phyloP scores from a whole-genome alignment of 2,888 invertebrate genomes.

The Epistrophe eligans region DNA sequence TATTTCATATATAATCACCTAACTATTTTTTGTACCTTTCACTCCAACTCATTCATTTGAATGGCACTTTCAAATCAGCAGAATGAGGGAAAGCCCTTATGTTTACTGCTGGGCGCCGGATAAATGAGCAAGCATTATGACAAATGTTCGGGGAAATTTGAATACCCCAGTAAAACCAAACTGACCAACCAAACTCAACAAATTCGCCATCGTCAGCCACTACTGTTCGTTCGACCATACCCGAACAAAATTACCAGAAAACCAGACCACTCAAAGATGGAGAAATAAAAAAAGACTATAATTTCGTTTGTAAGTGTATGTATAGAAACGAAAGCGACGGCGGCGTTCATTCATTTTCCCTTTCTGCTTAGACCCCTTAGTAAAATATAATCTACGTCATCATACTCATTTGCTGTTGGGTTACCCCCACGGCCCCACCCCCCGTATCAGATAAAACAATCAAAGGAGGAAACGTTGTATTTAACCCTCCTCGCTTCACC shows the following conservation, averaged over 20 bases:
- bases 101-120: slow-evolving; percentile 80
- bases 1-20: neutral
- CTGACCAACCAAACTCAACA: slow-evolving; percentile 59
- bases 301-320: neutral
- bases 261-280: slow-evolving; percentile 30
- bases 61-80: slow-evolving; percentile 15
- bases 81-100: slow-evolving; percentile 4
- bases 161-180: slow-evolving; percentile 66
- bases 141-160: slow-evolving; percentile 77
- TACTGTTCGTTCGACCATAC: slow-evolving; percentile 10
- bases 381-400: neutral
- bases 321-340: neutral
- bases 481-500: slow-evolving; percentile 72
- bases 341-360: neutral
- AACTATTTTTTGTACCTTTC: slow-evolving; percentile 23
- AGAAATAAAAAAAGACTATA: slow-evolving; percentile 18
- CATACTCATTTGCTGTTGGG: neutral
- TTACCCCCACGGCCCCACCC: slow-evolving; percentile 34
- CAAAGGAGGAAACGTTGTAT: slow-evolving; percentile 66
- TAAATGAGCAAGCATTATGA: slow-evolving; percentile 83
- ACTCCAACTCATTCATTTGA: slow-evolving; percentile 56
- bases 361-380: neutral
- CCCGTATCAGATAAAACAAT: slow-evolving; percentile 3
- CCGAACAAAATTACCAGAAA: neutral
- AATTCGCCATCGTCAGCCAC: slow-evolving; percentile 48